phyloP scores from a whole-genome alignment of 2,888 invertebrate species.

The Uloborus plumipes region DNA sequence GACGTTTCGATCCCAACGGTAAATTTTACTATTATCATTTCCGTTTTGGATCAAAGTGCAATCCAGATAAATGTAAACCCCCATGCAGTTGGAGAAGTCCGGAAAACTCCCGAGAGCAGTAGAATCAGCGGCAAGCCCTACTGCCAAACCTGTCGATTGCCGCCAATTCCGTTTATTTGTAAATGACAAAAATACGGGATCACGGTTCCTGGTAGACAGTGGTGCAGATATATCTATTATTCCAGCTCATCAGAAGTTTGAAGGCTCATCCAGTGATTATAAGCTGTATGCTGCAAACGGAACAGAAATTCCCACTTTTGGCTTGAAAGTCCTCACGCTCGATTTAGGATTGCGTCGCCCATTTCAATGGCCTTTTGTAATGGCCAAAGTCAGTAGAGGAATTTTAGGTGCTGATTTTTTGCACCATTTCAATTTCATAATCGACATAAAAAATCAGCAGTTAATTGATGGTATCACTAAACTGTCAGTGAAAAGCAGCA shows the following conservation, averaged over 20 bases:
- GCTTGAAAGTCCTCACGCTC: background rate
- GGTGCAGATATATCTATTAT: background rate
- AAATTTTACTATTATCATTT: too few relatives aligned
- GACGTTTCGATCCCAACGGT: too few relatives aligned
- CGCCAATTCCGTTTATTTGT: conserved; percentile 1
- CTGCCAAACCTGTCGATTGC: background rate
- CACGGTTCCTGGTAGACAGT: conserved; percentile 2
- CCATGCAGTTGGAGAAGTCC: background rate
- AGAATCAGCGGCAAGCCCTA: background rate
- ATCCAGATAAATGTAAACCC: too few relatives aligned
- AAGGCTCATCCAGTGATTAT: too few relatives aligned
- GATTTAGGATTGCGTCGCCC: background rate
- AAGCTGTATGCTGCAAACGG: background rate
- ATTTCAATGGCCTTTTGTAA: conserved; percentile 5
- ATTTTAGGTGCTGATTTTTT: conserved; percentile 20
- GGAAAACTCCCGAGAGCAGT: background rate
- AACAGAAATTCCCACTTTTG: conserved; percentile 12
- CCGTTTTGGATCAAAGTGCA: too few relatives aligned
- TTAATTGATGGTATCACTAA: background rate
- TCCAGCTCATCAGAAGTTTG: too few relatives aligned
- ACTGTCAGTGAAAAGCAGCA: too few relatives aligned
- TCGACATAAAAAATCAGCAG: background rate
- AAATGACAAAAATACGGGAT: background rate
- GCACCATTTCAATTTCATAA: background rate
- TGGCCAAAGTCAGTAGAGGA: background rate